Evolutionary conservation across 2,113 vertebrate genomes (phyloP).

Genomic region (Apteryx mantelli): DNA sequence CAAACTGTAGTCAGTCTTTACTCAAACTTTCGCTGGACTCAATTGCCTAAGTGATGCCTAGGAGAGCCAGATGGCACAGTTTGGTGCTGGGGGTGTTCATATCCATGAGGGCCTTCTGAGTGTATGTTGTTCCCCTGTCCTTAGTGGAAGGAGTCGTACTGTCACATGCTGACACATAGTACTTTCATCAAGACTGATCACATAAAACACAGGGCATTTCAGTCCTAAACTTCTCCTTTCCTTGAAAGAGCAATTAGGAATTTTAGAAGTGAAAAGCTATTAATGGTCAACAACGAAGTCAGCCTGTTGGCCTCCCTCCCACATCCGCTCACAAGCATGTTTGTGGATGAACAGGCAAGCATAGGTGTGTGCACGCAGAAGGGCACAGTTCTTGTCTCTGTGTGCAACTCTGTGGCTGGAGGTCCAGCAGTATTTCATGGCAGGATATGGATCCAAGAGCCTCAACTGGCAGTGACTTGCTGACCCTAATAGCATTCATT

Average conservation of each 20-base stretch:
- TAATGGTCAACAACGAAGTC: background rate
- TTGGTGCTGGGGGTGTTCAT: background rate
- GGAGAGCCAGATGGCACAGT: background rate
- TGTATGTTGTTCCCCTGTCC: background rate
- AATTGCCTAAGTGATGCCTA: background rate
- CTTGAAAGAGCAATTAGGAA: background rate
- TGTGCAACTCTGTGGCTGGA: too few relatives aligned
- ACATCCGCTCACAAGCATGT: accelerated
- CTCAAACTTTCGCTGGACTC: background rate
- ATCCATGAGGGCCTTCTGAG: background rate
- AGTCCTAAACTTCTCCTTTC: background rate
- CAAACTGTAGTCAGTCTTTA: background rate
- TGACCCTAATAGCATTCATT: background rate
- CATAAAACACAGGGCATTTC: background rate
- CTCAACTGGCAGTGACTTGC: background rate
- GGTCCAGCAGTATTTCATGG: background rate
- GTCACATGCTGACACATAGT: accelerated
- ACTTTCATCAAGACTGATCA: accelerated
- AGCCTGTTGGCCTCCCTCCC: background rate
- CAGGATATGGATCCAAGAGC: background rate
- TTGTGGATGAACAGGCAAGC: accelerated
- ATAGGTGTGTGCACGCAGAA: background rate
- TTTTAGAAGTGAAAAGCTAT: background rate
- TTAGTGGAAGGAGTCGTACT: background rate
- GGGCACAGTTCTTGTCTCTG: background rate